A percentile compares a stretch with the other conserved stretches of the same genome.
These are phyloP conservation scores for Esox niger DNA, from an alignment of 2,113 vertebrate species.

Conservation along the genomic window DNA sequence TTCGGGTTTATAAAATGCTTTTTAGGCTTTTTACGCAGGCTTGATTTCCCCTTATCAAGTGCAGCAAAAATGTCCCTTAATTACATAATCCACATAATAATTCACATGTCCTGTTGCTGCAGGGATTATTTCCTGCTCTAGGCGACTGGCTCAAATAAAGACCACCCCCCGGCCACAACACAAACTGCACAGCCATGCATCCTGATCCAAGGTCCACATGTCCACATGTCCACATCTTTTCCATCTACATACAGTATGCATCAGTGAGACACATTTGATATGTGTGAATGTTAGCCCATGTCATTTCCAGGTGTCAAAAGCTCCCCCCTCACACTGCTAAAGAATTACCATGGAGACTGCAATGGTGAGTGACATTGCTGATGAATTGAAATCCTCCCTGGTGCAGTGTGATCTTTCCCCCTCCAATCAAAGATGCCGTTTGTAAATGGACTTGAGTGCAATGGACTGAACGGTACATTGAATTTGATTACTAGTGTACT, in stretches of 20 bases:
- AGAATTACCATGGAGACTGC: conserved; percentile 33
- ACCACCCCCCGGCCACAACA: too few species aligned
- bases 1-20: too few species aligned
- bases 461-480: too few species aligned
- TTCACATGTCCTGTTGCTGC: too few species aligned
- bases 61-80: too few species aligned
- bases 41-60: too few species aligned
- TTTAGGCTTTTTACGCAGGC: too few species aligned
- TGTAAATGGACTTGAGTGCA: not conserved
- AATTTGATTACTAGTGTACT: not conserved
- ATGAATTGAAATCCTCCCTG: not conserved
- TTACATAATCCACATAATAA: too few species aligned
- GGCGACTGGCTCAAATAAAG: too few species aligned
- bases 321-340: conserved; percentile 40
- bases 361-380: not conserved
- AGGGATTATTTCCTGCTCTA: too few species aligned
- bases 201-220: conserved; percentile 53
- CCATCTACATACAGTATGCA: conserved; percentile 66
- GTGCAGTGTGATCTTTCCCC: not conserved
- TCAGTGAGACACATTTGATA: conserved; percentile 39
- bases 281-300: conserved; percentile 40
- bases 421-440: conserved; percentile 1
- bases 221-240: conserved; percentile 56
- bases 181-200: conserved; percentile 40
- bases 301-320: conserved; percentile 54